Evolutionary conservation across 2,888 invertebrate genomes (phyloP).

Genomic region (Drosophila mettleri): DNA sequence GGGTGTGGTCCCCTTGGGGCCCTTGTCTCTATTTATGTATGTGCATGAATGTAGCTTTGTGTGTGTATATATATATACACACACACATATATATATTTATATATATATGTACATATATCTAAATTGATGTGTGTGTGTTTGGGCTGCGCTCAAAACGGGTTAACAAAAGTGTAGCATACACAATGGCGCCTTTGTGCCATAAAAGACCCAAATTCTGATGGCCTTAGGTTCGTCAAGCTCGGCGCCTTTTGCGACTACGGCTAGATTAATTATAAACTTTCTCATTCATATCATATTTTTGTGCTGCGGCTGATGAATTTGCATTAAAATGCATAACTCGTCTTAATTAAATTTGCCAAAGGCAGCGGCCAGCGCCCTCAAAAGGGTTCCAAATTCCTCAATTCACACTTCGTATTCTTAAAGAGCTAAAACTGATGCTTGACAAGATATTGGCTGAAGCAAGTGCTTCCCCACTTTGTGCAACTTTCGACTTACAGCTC

Average conservation of each 20-base stretch:
- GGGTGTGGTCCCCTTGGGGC: conserved; percentile 56
- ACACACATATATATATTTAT: not conserved
- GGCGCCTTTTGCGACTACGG: conserved; percentile 6
- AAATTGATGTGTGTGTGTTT: conserved; percentile 20
- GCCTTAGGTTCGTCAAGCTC: conserved; percentile 39
- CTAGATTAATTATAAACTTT: conserved; percentile 73
- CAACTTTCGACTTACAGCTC: not conserved
- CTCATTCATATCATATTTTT: conserved; percentile 50
- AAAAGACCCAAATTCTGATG: conserved; percentile 72
- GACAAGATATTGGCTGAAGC: not conserved
- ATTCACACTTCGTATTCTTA: not conserved
- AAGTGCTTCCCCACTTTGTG: not conserved
- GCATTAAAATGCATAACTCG: conserved; percentile 72
- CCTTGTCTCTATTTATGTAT: conserved; percentile 40
- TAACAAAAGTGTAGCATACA: conserved; percentile 81
- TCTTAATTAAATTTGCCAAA: conserved; percentile 54
- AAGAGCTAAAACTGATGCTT: not conserved
- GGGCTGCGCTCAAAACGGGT: conserved; percentile 61
- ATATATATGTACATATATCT: no score
- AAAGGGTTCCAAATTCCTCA: not conserved
- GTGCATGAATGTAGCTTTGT: conserved; percentile 10
- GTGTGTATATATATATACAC: conserved; percentile 1
- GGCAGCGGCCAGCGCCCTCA: not conserved
- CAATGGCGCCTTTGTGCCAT: conserved; percentile 77
- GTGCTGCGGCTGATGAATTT: conserved; percentile 33